phyloP scores from a whole-genome alignment of 2,113 vertebrate genomes.

The Podarcis raffonei region DNA sequence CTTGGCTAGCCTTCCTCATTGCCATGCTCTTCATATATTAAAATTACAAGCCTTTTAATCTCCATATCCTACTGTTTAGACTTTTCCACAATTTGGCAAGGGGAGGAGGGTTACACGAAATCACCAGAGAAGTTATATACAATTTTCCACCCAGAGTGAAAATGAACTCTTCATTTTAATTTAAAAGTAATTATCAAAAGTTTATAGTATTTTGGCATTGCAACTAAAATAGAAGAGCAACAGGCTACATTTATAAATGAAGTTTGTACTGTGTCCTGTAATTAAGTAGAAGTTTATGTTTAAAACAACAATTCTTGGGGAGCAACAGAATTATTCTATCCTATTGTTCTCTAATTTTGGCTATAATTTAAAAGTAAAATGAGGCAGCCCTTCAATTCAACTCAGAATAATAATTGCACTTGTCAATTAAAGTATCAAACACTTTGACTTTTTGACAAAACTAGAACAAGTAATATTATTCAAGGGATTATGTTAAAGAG shows the following conservation, averaged over 20 bases:
- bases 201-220: neutral
- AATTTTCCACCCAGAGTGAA: neutral
- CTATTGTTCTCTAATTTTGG: neutral
- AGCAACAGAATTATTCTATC: neutral
- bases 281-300: neutral
- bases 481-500: neutral
- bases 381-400: neutral
- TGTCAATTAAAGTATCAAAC: neutral
- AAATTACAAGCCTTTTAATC: slow-evolving; percentile 44
- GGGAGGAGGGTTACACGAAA: slow-evolving; percentile 3
- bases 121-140: neutral
- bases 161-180: neutral
- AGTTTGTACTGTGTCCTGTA: neutral
- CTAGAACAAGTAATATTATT: neutral
- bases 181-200: neutral
- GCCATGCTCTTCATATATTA: slow-evolving; percentile 50
- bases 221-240: neutral
- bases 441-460: neutral
- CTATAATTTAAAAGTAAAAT: slow-evolving; percentile 14
- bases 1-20: slow-evolving; percentile 44
- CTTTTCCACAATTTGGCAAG: slow-evolving; percentile 29
- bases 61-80: neutral
- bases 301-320: rapidly evolving
- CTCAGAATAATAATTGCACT: neutral
- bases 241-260: neutral